Base-by-base conservation (phyloP, 2,888 invertebrate species). In the Euplexia lucipara region DNA sequence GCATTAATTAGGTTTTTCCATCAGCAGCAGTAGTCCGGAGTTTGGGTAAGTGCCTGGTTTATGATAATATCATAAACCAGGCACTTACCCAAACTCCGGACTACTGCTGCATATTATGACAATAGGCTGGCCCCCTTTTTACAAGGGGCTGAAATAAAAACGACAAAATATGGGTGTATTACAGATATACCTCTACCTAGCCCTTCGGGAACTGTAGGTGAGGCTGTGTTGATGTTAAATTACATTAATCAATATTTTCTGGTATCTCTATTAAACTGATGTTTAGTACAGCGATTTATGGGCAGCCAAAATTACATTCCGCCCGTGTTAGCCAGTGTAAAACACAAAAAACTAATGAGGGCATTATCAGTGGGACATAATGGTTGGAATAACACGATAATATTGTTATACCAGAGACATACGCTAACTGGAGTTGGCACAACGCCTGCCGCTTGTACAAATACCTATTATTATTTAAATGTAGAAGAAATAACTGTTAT, bases 351-450 rank as follows among this genome's bases (percentile, higher is more conserved):
- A 66, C 77, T 76, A 66, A 74, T 62, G 72, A 65, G 68, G 64
- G 69, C 72, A 78, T 82, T 82, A 83, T 83, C 74, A 78, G 75
- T 62, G 69, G 65, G 65, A 59, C 75, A 74, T 83, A 81, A 83
- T 80, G 83, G 83, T 85, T 85, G 83, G 85, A 88, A 86, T 86
- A 90, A 88, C 87, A 86, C 83, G 79, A 85, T 88, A 87, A 87
- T 88, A 86, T 91, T 89, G 88, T 91, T 84, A 80, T 85, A 89
- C 85, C 84, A 85, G 81, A 78, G 82, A 83, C 79, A 75, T 79
- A 79, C 84, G 83, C 86, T 88, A 86, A 81, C 71, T 75, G 78
- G 67, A 77, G 82, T 88, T 90, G 90, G 89, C 86, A 75, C 75
- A 34, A 49, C 74, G 81, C 85, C 85, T 75, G 78, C 70, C 60